Conservation (phyloP, 2,113 vertebrate genomes). For the Nettapus auritus region DNA sequence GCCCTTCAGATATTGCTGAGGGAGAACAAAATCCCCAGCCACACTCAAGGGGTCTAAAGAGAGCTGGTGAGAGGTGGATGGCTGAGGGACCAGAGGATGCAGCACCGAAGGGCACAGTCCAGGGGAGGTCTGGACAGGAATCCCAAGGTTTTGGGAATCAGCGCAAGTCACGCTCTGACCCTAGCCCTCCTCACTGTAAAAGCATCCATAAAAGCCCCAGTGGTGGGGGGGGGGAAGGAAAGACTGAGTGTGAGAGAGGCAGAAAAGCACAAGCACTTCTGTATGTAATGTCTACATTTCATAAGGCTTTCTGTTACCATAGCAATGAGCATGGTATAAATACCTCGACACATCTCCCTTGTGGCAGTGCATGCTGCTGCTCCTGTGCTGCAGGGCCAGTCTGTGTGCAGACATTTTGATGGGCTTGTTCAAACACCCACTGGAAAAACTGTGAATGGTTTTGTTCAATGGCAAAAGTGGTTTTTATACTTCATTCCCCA, state of each 20-base stretch:
- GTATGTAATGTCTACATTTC: slow-evolving; percentile 46
- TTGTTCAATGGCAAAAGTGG: background rate
- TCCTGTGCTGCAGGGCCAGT: slow-evolving; percentile 31
- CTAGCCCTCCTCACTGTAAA: background rate
- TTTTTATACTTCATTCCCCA: background rate
- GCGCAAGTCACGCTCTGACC: background rate
- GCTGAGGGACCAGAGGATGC: background rate
- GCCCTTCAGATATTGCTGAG: background rate
- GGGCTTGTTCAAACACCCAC: background rate
- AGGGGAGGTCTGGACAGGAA: background rate
- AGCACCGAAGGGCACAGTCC: background rate
- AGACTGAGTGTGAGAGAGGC: background rate
- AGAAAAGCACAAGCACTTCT: slow-evolving; percentile 26
- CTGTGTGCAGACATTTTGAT: background rate
- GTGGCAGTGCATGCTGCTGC: slow-evolving; percentile 39
- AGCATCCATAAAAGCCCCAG: background rate
- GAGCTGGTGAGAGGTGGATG: background rate
- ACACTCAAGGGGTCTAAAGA: rapidly evolving
- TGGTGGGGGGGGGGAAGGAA: background rate
- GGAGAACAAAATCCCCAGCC: background rate
- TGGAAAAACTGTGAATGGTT: background rate
- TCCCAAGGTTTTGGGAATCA: background rate
- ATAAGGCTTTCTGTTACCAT: slow-evolving; percentile 59
- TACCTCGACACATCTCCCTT: slow-evolving; percentile 50
- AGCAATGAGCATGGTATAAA: slow-evolving; percentile 48